A percentile compares a stretch with the other conserved stretches of the same genome.
Conservation (phyloP, 2,113 vertebrate genomes). For the Cavia aperea region DNA sequence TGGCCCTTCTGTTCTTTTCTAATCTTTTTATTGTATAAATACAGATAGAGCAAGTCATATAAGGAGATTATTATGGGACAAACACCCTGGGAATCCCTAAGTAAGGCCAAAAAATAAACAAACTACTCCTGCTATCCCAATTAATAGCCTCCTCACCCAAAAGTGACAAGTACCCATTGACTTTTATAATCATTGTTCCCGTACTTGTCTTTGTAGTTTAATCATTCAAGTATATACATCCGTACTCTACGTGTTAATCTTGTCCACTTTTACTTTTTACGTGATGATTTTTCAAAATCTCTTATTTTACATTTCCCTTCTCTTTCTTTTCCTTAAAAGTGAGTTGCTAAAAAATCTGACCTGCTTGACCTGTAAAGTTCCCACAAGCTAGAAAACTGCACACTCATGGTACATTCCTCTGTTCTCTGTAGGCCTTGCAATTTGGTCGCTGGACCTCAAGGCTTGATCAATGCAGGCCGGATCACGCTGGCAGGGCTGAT, state of each 20-base stretch:
- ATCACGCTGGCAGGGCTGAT: neutral
- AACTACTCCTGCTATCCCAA: neutral
- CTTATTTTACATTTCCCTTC: neutral
- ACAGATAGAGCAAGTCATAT: neutral
- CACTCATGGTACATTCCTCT: neutral
- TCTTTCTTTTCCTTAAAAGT: neutral
- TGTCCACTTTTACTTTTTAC: neutral
- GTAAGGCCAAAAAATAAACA: neutral
- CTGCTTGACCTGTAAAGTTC: neutral
- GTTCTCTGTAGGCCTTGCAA: neutral
- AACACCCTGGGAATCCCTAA: neutral
- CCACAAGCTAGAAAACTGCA: neutral
- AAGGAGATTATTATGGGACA: neutral
- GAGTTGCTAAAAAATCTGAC: neutral
- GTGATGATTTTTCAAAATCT: neutral
- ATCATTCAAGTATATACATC: neutral
- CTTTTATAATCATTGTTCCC: neutral
- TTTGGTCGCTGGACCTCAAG: neutral
- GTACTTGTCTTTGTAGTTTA: neutral
- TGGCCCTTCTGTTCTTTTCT: neutral
- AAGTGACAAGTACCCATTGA: neutral
- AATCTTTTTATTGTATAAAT: neutral
- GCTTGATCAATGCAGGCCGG: accelerated
- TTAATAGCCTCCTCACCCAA: neutral
- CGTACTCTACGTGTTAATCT: neutral